Percentiles rank a stretch among this genome's conserved stretches.
These are phyloP conservation scores for Epirrhoe tristata DNA, from an alignment of 2,888 invertebrate genomes.

Conservation along the genomic window DNA sequence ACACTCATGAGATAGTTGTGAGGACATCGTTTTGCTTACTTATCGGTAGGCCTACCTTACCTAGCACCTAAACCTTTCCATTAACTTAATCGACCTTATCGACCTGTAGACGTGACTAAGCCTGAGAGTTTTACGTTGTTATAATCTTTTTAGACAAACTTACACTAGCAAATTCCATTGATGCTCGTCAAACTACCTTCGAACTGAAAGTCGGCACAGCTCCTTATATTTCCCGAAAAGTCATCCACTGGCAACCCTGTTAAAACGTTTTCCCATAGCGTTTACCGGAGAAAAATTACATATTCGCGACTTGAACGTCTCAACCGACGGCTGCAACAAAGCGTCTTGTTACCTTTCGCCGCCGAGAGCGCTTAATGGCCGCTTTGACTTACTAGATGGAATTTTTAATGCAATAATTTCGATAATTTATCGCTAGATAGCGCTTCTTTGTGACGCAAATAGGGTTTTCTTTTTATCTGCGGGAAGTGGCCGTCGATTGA, in stretches of 20 bases:
- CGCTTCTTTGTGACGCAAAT: constrained; percentile 80
- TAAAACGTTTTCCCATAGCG: constrained; percentile 74
- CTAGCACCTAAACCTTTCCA: too few relatives aligned
- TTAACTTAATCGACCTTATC: too few relatives aligned
- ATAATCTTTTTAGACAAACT: too few relatives aligned
- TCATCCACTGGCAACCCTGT: constrained; percentile 39
- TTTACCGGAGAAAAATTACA: constrained; percentile 69
- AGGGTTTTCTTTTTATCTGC: constrained; percentile 79
- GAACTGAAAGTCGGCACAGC: background rate
- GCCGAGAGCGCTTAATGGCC: constrained; percentile 76
- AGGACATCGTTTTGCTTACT: too few relatives aligned
- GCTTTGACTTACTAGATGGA: constrained; percentile 90
- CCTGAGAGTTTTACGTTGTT: too few relatives aligned
- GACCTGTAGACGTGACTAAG: too few relatives aligned
- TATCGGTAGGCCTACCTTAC: too few relatives aligned
- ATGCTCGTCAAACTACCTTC: too few relatives aligned
- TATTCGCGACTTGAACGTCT: constrained; percentile 50
- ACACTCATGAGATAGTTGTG: too few relatives aligned
- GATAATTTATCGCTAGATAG: constrained; percentile 86
- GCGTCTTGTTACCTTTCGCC: constrained; percentile 58
- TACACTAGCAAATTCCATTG: too few relatives aligned
- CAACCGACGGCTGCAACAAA: constrained; percentile 49
- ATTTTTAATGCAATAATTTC: constrained; percentile 91
- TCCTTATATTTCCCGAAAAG: background rate
- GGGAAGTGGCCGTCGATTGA: constrained; percentile 72